A percentile compares a stretch with the other conserved stretches of the same genome.
These are phyloP conservation scores for Acanthopleura granulata DNA, from an alignment of 2,888 invertebrate genomes.

Conservation along the genomic window DNA sequence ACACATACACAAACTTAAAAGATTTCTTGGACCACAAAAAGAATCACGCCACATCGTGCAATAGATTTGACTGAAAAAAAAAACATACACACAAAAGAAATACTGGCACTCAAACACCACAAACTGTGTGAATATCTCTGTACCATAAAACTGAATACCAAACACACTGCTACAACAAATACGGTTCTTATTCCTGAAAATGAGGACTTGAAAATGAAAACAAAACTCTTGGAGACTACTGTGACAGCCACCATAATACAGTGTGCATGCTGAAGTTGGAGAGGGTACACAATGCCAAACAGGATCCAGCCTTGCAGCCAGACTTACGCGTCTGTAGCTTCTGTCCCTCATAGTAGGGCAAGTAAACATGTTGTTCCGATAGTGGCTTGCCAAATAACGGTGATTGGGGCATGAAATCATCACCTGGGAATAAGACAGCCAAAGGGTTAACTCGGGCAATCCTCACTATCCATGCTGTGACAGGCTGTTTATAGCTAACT, in stretches of 20 bases:
- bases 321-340: slow-evolving; percentile 84
- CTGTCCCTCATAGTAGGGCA: slow-evolving; percentile 85
- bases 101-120: no score
- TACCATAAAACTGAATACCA: not conserved
- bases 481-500: no score
- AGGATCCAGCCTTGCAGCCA: not conserved
- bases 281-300: not conserved
- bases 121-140: no score
- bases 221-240: no score
- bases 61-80: no score
- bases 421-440: slow-evolving; percentile 58
- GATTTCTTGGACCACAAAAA: no score
- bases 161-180: not conserved
- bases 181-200: not conserved
- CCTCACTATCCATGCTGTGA: no score
- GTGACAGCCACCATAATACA: not conserved
- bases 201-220: not conserved
- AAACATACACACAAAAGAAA: no score
- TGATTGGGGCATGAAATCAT: slow-evolving; percentile 72
- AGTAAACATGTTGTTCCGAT: slow-evolving; percentile 84
- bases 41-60: no score
- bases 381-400: slow-evolving; percentile 80
- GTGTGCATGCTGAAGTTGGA: slow-evolving; percentile 1
- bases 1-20: no score
- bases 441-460: no score